These are phyloP conservation scores for Sinodicranocentrus sp. DNA, from an alignment of 2,888 invertebrate genomes.

Conservation along the genomic window DNA sequence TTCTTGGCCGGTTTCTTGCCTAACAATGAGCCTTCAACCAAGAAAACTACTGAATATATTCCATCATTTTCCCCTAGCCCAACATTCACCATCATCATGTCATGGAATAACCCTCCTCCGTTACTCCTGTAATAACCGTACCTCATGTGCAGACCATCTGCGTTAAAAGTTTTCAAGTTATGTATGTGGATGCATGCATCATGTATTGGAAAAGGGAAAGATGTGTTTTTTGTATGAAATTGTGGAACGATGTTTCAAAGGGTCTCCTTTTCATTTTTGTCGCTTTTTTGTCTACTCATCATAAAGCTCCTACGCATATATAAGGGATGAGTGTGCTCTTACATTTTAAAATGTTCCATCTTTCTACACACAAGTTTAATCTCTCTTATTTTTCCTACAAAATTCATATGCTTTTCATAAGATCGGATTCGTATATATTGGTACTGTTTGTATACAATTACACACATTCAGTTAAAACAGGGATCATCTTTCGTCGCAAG, in stretches of 20 bases:
- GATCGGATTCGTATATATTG: too few species aligned
- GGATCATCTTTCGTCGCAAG: constrained; percentile 22
- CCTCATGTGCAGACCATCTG: constrained; percentile 67
- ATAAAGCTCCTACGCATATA: constrained; percentile 12
- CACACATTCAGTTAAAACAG: too few species aligned
- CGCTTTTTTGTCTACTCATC: neutral
- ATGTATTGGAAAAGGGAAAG: constrained; percentile 9
- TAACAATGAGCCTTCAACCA: constrained; percentile 48
- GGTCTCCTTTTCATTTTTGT: constrained; percentile 27
- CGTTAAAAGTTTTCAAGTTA: constrained; percentile 15
- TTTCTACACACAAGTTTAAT: too few species aligned
- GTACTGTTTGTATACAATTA: too few species aligned
- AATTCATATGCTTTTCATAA: too few species aligned
- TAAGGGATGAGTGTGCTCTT: neutral
- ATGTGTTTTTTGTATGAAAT: constrained; percentile 55
- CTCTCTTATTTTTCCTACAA: too few species aligned
- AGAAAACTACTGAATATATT: constrained; percentile 35
- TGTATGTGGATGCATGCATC: neutral
- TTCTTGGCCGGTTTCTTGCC: constrained; percentile 51
- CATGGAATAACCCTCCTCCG: constrained; percentile 32
- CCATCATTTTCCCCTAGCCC: constrained; percentile 28
- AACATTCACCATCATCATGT: constrained; percentile 3
- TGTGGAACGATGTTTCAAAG: constrained; percentile 23
- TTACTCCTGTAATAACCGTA: constrained; percentile 38
- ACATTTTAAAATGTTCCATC: neutral